phyloP scores from a whole-genome alignment of 2,113 vertebrate genomes.

The Grus americana region DNA sequence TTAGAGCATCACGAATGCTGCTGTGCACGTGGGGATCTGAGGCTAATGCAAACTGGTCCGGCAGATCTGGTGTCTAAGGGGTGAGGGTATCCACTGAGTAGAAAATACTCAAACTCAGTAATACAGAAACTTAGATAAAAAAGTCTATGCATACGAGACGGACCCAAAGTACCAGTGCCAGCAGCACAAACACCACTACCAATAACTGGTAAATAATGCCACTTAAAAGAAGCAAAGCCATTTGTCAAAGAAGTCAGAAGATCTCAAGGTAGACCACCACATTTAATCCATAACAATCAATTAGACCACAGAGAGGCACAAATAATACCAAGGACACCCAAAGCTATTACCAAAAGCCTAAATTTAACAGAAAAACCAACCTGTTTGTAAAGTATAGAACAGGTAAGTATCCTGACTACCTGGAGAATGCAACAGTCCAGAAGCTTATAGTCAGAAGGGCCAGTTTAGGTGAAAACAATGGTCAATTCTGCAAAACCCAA shows the following conservation, averaged over 20 bases:
- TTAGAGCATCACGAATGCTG: rapidly evolving
- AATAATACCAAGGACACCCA: neutral
- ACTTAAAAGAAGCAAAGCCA: neutral
- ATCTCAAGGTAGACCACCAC: neutral
- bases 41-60: neutral
- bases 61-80: neutral
- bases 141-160: neutral
- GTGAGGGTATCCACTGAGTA: neutral
- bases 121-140: neutral
- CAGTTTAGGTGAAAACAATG: neutral
- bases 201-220: neutral
- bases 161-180: neutral
- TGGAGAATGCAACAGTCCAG: neutral
- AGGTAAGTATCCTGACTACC: neutral
- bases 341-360: neutral
- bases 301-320: neutral
- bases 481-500: neutral
- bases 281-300: neutral
- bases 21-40: neutral
- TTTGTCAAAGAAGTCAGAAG: neutral
- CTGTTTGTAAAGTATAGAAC: neutral
- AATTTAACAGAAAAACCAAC: neutral
- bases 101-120: neutral
- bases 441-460: neutral
- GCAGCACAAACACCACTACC: neutral